Evolutionary conservation across 2,888 invertebrate species (phyloP).

Genomic region (Poecilus cupreus): DNA sequence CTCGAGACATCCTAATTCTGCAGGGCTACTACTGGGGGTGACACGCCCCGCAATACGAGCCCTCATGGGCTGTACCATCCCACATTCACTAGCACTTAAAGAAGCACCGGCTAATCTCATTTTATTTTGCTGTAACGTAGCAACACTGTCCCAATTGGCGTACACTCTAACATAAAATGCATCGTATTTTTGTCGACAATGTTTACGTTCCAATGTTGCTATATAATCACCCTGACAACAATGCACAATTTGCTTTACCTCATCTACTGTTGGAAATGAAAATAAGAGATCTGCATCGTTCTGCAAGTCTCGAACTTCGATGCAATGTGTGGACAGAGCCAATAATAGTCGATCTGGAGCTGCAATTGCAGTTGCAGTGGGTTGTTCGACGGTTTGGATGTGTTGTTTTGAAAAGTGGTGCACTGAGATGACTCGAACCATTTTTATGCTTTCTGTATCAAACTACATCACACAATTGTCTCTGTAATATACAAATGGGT

Average conservation of each 20-base stretch:
- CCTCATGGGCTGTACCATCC: constrained; percentile 76
- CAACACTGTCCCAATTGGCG: constrained; percentile 82
- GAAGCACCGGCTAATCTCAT: constrained; percentile 71
- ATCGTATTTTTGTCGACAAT: constrained; percentile 72
- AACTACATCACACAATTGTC: background rate
- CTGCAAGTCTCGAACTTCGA: constrained; percentile 77
- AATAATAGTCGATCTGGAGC: constrained; percentile 77
- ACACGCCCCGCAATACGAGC: constrained; percentile 85
- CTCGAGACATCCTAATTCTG: constrained; percentile 78
- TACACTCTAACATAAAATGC: constrained; percentile 81
- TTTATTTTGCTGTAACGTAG: constrained; percentile 70
- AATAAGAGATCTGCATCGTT: constrained; percentile 73
- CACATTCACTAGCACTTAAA: constrained; percentile 70
- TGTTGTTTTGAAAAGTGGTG: constrained; percentile 81
- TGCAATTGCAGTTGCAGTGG: constrained; percentile 79
- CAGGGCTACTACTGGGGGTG: constrained; percentile 81
- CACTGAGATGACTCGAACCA: constrained; percentile 82
- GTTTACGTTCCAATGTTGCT: constrained; percentile 79
- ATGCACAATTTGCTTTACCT: constrained; percentile 80
- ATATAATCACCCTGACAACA: constrained; percentile 82
- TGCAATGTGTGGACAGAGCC: constrained; percentile 77
- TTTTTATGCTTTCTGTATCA: constrained; percentile 66
- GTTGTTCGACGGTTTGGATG: constrained; percentile 79
- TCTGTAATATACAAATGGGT: too few relatives aligned
- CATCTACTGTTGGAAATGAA: constrained; percentile 83